Base-by-base conservation (phyloP, 2,797 vertebrate species). In the Coilia nasus region DNA sequence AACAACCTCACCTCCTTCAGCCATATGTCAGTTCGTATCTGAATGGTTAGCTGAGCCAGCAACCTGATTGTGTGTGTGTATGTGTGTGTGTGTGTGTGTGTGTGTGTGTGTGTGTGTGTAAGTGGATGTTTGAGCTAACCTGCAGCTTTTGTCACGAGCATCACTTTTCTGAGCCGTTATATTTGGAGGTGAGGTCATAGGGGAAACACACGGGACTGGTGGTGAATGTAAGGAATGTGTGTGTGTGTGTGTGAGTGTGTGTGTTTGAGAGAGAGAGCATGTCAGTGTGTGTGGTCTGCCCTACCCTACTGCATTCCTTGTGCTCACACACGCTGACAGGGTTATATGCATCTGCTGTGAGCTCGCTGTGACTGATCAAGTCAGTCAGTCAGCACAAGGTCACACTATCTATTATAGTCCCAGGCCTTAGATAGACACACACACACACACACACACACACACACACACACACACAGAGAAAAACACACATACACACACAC, bases 361-460 rank as follows among this genome's bases (percentile, higher is more conserved):
- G 83, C 64, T 71, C 84, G 88, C 88, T 83, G 21, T 35, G 90
- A 93, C 91, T 91, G 91, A 94, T 92, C 91, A 92, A 90, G 85
- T 86, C 87, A 88, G 84, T 84, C 87, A 85, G 86, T 83, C 83
- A 89, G 91, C 85, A 85, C 89, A 92, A 94, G 89, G 91, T 92
- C 93, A 93, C 86, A 78, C 83, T 90, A 91, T 93, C 89, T 90
- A 89, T 91, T 88, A 87, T n/a, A 60, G 44, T 84, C 46, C 59
- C 81, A 50, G 62, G 14, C 46, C 25, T 19, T 87, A 85, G 87
- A 87, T 71, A 90, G 87, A 90, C 82, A 90, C 12, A 17, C 60
- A 41, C n/a, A 47, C 57, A 82, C 4, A 81, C 6, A 44, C 9
- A 64, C 44, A 64, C 46, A 81, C 46, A 84, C 35, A 67, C 17